Evolutionary conservation across 92 coral and sea anemone genomes (phyloP), one percentile per base, ranked within the genome.

Genomic region (Porites rus): DNA sequence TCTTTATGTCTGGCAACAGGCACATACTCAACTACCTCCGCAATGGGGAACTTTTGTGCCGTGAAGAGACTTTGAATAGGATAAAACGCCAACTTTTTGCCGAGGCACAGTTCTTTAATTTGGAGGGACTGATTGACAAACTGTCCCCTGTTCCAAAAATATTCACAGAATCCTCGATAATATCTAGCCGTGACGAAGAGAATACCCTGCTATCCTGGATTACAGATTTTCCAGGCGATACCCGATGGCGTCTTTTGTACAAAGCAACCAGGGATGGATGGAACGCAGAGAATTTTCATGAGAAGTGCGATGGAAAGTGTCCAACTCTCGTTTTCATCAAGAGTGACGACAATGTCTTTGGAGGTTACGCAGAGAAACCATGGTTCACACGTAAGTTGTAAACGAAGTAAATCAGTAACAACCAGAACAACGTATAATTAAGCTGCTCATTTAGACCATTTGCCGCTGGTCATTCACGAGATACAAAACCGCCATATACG

Each of bases 301-400:
- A 82, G 28, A 73, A 66, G 22, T 92, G 95, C 70, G 92, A 92
- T 61, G 60, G 82, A 20, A 85, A 88, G 69, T 90, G 88, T 24
- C 89, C 82, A n/a, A 81, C 91, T 20, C 73, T 91, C 19, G 77
- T 77, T 17, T 54, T 91, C 9, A 67, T 84, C 21, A 87, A 65
- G 67, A 46, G 78, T 38, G 78, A 60, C 6, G 68, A 68, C 28
- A 87, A 88, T 17, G 72, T 91, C 3, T 79, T 84, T 72, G 94
- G 94, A 11, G 94, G 94, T 1, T 91, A 81, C 67, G 52, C 94
- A 19, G 89, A 88, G 7, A 69, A 67, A 68, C 71, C 91, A 9
- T 91, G 94, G 94, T 68, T 66, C 24, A 64, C 91, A 22, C 69
- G 94, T 91, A 82, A 86, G 87, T 72, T 54, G 59, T 54, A 12